Base-by-base conservation (phyloP, 2,797 vertebrate genomes). In the Heterohyrax brucei region DNA sequence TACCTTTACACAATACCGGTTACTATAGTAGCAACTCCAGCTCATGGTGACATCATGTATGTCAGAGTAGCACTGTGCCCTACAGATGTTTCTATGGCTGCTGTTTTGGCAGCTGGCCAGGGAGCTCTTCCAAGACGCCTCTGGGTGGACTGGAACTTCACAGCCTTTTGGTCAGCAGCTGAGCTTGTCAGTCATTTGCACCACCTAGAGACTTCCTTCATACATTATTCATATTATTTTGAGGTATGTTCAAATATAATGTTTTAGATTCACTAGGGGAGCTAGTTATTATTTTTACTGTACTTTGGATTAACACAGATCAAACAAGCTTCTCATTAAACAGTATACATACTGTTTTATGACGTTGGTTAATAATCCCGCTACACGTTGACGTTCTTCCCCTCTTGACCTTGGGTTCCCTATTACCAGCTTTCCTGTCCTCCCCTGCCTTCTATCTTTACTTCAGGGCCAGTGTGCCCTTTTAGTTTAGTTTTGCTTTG, bases 241-340 rank as follows among this genome's bases (percentile, higher is more conserved):
- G 39, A 81, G 46, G 48, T 68, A 70, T 13, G 18, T 64, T 89
- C 4, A 73, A 48, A 73, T 26, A 62, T 7, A 68, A 10, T 64
- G 12, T 46, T 93, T 88, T 30, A 64, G 21, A 68, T 84, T 89
- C 66, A 76, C n/a, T 24, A 84, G 78, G 53, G n/a, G 46, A 91
- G 7, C 1, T 93, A 26, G 73, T 19, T 46, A 30, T 39, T 94
- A 39, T 39, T 39, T 39, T 39, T 39, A 39, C 39, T 39, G 39
- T 39, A 39, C 39, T 39, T 39, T 39, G 39, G 39, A 39, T 39
- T 39, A 39, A 39, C 39, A 39, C 39, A 39, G 39, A 39, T 39
- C 39, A 39, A 39, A 39, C 39, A 39, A 39, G 39, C 39, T 39
- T 39, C 39, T 39, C 39, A 39, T 39, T 39, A 39, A 39, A 39